phyloP scores from a whole-genome alignment of 2,888 invertebrate species.

The Rhimphoctona megacephalus region DNA sequence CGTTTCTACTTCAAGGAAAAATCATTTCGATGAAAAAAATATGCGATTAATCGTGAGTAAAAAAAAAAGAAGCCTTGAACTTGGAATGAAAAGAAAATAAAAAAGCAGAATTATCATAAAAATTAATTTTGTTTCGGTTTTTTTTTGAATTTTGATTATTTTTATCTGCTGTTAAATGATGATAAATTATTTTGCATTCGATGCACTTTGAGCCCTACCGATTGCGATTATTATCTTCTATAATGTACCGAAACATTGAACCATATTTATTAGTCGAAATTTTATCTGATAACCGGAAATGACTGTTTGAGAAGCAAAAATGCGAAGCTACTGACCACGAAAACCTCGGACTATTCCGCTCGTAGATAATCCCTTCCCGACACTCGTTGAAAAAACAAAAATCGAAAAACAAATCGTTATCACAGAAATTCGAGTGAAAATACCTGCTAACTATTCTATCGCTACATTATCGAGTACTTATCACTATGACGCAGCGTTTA shows the following conservation, averaged over 20 bases:
- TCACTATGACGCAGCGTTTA: constrained; percentile 4
- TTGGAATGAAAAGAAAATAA: too few relatives aligned
- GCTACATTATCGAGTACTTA: not conserved
- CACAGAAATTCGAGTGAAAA: not conserved
- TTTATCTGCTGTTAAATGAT: not conserved
- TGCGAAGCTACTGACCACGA: not conserved
- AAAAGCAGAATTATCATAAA: too few relatives aligned
- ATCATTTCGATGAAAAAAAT: too few relatives aligned
- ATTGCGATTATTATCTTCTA: not conserved
- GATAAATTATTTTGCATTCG: not conserved
- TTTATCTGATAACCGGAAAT: not conserved
- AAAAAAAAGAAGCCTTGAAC: too few relatives aligned
- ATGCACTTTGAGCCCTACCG: not conserved
- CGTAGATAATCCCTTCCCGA: not conserved
- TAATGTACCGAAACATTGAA: not conserved
- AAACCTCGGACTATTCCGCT: constrained; percentile 2
- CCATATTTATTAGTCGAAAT: not conserved
- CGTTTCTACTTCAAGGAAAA: too few relatives aligned
- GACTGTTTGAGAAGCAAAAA: not conserved
- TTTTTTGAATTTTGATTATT: too few relatives aligned
- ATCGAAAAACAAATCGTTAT: not conserved
- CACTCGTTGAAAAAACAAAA: not conserved
- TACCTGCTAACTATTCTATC: not conserved
- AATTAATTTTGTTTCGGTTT: too few relatives aligned
- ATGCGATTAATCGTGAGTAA: too few relatives aligned